Evolutionary conservation across 1,140 invertebrate genomes (phyloP), one percentile per base, ranked within the genome.

Genomic region (Papilio aristodemus): DNA sequence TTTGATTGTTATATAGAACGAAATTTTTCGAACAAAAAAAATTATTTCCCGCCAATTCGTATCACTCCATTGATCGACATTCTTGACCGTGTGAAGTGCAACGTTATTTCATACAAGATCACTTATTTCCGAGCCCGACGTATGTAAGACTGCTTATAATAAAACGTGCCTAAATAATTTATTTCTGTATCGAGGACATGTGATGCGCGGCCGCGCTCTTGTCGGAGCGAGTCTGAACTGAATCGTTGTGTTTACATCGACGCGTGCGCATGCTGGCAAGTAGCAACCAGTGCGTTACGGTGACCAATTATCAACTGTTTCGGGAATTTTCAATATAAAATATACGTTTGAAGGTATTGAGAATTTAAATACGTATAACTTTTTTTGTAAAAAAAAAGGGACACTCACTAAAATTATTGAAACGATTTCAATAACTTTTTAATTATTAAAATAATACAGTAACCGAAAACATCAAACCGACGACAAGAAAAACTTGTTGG

Each of bases 191-290:
- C 17, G 36, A 58, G 58, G 62, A 54, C 32, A 67, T 62, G 59
- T 63, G 50, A 22, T 39, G 37, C 38, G 62, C 60, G 50, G 11
- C 70, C 73, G 73, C 62, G 14, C 79, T 67, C 70, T 66, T 75
- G 59, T 77, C 59, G 68, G 50, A 66, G 39, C 72, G 46, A 73
- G 73, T 71, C 75, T 71, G 64, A 74, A 77, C 76, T 78, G 70
- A 74, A 71, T 70, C 70, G 59, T 41, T 39, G 66, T 74, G 37
- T 74, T 70, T 68, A 59, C 66, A 77, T 57, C 71, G 59, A 32
- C 73, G 69, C 78, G 36, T 77, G 81, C 81, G 80, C 79, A 73
- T 72, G 63, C 50, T 71, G 63, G n/a, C n/a, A 68, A 74, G 36
- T 62, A 62, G 27, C 27, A 63, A 36, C 60, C 14, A 32, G 39